Evolutionary conservation across 1,140 invertebrate genomes (phyloP).

Genomic region (Conus ventricosus): DNA sequence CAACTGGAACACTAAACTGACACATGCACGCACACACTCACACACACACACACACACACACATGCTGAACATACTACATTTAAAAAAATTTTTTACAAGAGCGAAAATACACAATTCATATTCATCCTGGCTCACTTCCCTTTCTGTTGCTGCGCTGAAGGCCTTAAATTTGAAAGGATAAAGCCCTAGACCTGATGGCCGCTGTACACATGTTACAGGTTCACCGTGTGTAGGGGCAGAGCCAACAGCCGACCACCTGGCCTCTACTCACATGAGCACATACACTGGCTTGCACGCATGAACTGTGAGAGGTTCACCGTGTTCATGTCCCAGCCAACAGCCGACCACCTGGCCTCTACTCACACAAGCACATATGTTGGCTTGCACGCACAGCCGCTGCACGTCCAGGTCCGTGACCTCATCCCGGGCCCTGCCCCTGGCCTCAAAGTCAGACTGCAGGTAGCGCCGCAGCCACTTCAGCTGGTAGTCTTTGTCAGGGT

Average conservation of each 20-base stretch:
- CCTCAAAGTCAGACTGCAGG: constrained; percentile 53
- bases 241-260: too few species aligned
- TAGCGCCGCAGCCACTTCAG: constrained; percentile 84
- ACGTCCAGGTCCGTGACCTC: constrained; percentile 78
- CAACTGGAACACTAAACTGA: neutral
- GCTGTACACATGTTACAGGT: too few species aligned
- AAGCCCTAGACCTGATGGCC: too few species aligned
- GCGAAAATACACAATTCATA: too few species aligned
- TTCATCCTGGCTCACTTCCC: too few species aligned
- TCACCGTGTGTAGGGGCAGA: too few species aligned
- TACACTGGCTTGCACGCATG: too few species aligned
- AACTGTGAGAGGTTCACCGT: too few species aligned
- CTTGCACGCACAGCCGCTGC: constrained; percentile 84
- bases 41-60: neutral
- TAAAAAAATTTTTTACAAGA: too few species aligned
- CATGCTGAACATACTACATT: neutral
- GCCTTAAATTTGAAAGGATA: too few species aligned
- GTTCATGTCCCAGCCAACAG: neutral
- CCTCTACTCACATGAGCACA: neutral
- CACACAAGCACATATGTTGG: constrained; percentile 82
- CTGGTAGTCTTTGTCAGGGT: constrained; percentile 88
- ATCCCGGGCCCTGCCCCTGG: constrained; percentile 25
- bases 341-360: neutral
- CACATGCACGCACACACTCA: neutral
- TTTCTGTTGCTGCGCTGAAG: too few species aligned